Conservation (phyloP, 2,113 vertebrate genomes). For the Tretioscincus oriximinensis region DNA sequence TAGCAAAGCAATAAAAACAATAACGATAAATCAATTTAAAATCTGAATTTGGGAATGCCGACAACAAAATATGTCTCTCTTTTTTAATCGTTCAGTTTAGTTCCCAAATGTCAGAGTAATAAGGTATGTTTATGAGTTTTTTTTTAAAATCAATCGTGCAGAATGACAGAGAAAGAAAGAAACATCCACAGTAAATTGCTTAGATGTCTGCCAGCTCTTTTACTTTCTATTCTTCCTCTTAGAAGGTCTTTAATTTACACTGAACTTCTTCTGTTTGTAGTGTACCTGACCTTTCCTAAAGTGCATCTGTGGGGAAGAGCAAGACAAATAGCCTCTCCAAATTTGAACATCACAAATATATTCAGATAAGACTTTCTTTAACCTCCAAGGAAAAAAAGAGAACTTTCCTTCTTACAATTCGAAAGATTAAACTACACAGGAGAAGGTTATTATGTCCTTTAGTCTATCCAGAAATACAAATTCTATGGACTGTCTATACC, state of each 20-base stretch:
- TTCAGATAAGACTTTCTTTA: neutral
- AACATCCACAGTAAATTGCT: slow-evolving; percentile 11
- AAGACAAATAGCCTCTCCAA: slow-evolving; percentile 15
- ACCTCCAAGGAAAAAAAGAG: fast-evolving
- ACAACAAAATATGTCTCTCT: too few relatives aligned
- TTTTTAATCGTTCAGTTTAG: too few relatives aligned
- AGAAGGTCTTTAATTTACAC: neutral
- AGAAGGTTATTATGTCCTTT: neutral
- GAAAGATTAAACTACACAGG: neutral
- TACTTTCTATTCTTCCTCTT: neutral
- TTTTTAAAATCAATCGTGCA: too few relatives aligned
- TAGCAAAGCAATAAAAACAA: too few relatives aligned
- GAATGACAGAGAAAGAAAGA: slow-evolving; percentile 16
- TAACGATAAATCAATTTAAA: too few relatives aligned
- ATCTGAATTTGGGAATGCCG: too few relatives aligned
- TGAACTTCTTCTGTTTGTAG: neutral
- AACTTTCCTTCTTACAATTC: neutral
- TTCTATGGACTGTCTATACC: too few relatives aligned
- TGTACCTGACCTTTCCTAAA: slow-evolving; percentile 16
- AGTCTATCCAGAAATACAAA: neutral
- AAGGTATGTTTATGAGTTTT: too few relatives aligned
- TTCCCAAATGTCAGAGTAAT: too few relatives aligned
- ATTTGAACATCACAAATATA: neutral
- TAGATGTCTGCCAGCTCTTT: neutral
- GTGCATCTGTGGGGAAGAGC: neutral